Evolutionary conservation across 2,888 invertebrate genomes (phyloP).

Genomic region (Lampropteryx suffumata): DNA sequence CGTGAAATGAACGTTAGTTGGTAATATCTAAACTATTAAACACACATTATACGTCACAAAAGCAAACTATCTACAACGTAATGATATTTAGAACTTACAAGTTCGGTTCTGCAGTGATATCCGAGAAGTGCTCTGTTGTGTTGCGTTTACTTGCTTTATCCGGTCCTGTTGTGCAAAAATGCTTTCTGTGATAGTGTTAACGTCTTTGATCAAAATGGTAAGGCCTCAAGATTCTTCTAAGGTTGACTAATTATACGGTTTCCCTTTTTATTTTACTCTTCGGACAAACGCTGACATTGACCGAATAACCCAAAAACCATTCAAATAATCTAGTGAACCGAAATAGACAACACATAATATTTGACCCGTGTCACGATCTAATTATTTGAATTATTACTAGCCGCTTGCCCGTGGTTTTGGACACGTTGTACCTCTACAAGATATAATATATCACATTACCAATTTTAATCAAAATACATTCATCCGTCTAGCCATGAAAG

Average conservation of each 20-base stretch:
- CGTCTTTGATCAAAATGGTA: conserved; percentile 25
- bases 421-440: too few species aligned
- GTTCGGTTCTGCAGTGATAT: conserved; percentile 10
- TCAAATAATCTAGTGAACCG: conserved; percentile 6
- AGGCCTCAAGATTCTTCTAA: neutral
- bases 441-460: too few species aligned
- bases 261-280: neutral
- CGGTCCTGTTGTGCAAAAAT: neutral
- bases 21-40: conserved; percentile 5
- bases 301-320: conserved; percentile 32
- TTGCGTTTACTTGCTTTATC: neutral
- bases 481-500: too few species aligned
- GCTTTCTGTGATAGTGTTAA: conserved; percentile 20
- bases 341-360: too few species aligned
- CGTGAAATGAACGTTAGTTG: conserved; percentile 4
- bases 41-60: conserved; percentile 10
- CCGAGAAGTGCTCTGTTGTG: conserved; percentile 3
- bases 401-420: too few species aligned
- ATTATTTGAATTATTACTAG: too few species aligned
- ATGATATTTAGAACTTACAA: neutral
- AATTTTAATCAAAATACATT: too few species aligned
- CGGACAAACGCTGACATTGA: conserved; percentile 26
- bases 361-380: too few species aligned
- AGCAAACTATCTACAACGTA: conserved; percentile 5
- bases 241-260: too few species aligned